These are phyloP conservation scores for Megastigmus dorsalis DNA, from an alignment of 2,888 invertebrate genomes.

Conservation along the genomic window DNA sequence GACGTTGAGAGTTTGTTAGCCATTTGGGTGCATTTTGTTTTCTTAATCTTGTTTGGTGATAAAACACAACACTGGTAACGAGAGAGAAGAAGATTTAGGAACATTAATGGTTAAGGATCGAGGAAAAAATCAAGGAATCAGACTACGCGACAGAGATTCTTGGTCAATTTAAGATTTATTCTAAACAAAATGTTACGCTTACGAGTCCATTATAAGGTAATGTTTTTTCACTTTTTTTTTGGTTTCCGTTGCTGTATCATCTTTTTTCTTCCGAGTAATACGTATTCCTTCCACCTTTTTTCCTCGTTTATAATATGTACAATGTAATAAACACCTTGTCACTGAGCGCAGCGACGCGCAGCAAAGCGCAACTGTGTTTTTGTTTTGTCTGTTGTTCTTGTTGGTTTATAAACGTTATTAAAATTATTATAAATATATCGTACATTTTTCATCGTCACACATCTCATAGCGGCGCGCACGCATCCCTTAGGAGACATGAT, in stretches of 20 bases:
- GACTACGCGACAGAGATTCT: constrained; percentile 60
- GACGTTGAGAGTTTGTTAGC: not conserved
- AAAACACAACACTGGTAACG: constrained; percentile 34
- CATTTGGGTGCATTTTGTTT: constrained; percentile 16
- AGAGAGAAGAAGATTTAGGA: constrained; percentile 31
- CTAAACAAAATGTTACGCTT: constrained; percentile 73
- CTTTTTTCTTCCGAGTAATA: constrained; percentile 62
- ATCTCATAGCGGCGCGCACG: constrained; percentile 61
- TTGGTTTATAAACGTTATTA: constrained; percentile 73
- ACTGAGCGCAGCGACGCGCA: constrained; percentile 41
- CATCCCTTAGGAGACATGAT: constrained; percentile 42
- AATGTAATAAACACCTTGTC: constrained; percentile 50
- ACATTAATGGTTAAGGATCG: not conserved
- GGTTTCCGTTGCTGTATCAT: constrained; percentile 53
- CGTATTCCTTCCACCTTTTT: constrained; percentile 58
- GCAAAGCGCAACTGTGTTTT: constrained; percentile 49
- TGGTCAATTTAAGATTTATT: constrained; percentile 74
- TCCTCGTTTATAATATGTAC: constrained; percentile 52
- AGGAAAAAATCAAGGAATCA: constrained; percentile 45
- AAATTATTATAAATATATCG: constrained; percentile 74
- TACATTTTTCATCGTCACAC: constrained; percentile 65
- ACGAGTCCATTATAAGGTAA: constrained; percentile 67
- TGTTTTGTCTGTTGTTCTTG: constrained; percentile 54
- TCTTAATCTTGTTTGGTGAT: constrained; percentile 1
- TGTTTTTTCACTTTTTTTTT: constrained; percentile 60